Evolutionary conservation across 2,888 invertebrate genomes (phyloP), one percentile per base, ranked within the genome.

Genomic region (Chironomus tentans): DNA sequence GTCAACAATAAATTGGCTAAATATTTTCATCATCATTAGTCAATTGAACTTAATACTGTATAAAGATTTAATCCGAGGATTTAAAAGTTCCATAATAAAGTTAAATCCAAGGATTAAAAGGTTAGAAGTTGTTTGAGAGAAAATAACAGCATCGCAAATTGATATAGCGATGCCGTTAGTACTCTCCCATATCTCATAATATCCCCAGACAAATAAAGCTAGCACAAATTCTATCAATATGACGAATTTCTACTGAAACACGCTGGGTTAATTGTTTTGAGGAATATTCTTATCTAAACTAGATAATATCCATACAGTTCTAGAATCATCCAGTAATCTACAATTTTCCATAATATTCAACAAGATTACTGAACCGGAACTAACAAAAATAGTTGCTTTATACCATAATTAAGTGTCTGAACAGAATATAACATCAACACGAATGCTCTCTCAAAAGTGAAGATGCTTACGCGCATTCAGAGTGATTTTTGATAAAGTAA

Each of bases 1-100:
- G 71, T 5, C 12, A 56, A 71, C 71, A 71, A 61, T 71, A 71
- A 71, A 71, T 71, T 61, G 18, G n/a, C 50, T 56, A n/a, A 71
- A 24, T 24, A 65, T 71, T 28, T 56, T 28, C 28, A 4, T 28
- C 5, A 28, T 28, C 28, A 4, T 28, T 5, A 28, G 28, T 28
- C 28, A 28, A 28, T 28, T 28, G 28, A 28, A 28, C 28, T 28
- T 28, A 28, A 28, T 4, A 28, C 28, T 28, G 28, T 28, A 28
- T 24, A 24, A 24, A 2, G 22, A 4, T 28, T 28, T 24, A 3
- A 24, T 3, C 22, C 22, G 22, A 28, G 28, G 28, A 28, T 28
- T 24, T 3, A 3, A 22, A 22, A 50, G 1, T 61, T 21, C 72
- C 62, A 72, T 72, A 72, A 50, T 65, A 65, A 56, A 56, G n/a